These are phyloP conservation scores for Leguminivora glycinivorella DNA, from an alignment of 1,140 invertebrate genomes.

Conservation along the genomic window DNA sequence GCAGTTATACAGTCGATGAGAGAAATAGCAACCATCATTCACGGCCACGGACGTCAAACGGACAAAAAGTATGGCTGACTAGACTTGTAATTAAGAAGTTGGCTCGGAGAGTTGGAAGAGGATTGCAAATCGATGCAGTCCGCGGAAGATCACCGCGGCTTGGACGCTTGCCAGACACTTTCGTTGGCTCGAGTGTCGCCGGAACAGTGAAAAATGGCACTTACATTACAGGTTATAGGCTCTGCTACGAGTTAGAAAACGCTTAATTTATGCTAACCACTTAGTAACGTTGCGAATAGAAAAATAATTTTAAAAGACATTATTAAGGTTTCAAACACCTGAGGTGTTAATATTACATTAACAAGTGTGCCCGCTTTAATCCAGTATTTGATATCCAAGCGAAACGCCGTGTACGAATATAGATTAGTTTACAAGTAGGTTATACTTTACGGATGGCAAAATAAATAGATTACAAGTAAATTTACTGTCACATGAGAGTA, in stretches of 20 bases:
- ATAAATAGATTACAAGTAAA: not conserved
- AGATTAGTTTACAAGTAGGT: not conserved
- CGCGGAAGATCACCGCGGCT: conserved; percentile 58
- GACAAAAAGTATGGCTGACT: conserved; percentile 35
- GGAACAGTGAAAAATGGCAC: conserved; percentile 46
- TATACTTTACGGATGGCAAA: not conserved
- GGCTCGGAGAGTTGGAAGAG: conserved; percentile 40
- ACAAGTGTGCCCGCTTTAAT: not conserved
- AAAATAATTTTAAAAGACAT: conserved; percentile 1
- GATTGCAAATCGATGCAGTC: conserved; percentile 56
- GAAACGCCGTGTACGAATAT: not conserved
- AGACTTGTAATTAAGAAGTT: conserved; percentile 49
- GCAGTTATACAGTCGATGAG: conserved; percentile 1
- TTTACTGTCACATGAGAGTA: not conserved
- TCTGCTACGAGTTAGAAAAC: conserved; percentile 29
- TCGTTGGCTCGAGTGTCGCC: conserved; percentile 41
- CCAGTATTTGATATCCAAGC: not conserved
- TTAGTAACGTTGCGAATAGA: not conserved
- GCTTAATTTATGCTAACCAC: conserved; percentile 34
- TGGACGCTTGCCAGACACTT: conserved; percentile 66
- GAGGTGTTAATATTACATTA: not conserved
- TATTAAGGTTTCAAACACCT: not conserved
- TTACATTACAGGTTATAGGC: too few species aligned
- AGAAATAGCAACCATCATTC: conserved; percentile 26
- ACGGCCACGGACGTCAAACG: conserved; percentile 32